Evolutionary conservation across 2,888 invertebrate genomes (phyloP).

Genomic region (Ormyrus labotus): DNA sequence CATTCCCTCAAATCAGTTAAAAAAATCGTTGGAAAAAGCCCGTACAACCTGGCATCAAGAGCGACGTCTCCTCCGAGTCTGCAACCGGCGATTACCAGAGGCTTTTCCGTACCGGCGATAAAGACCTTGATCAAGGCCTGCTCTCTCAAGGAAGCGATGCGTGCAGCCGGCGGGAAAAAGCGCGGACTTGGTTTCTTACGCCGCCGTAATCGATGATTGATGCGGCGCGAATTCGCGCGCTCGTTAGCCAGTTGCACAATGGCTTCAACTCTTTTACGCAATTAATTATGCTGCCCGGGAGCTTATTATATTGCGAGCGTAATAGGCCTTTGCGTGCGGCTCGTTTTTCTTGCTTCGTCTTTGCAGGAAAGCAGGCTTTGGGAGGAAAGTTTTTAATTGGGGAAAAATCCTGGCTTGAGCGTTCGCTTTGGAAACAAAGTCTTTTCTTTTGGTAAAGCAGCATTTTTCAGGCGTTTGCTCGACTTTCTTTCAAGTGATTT

Average conservation of each 20-base stretch:
- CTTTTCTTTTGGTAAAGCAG: too few species aligned
- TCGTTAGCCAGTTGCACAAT: not conserved
- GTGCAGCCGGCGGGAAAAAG: not conserved
- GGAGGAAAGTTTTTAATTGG: not conserved
- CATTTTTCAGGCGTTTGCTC: too few species aligned
- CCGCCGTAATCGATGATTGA: conserved; percentile 11
- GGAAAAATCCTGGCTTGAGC: too few species aligned
- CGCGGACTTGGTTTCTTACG: not conserved
- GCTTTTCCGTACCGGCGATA: not conserved
- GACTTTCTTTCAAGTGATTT: too few species aligned
- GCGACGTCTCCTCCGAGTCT: too few species aligned
- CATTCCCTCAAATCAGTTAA: too few species aligned
- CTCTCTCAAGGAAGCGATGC: conserved; percentile 20
- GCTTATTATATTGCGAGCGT: too few species aligned
- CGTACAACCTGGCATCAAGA: too few species aligned
- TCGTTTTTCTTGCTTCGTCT: not conserved
- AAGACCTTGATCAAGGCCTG: conserved; percentile 36
- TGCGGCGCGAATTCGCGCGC: not conserved
- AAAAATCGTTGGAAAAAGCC: too few species aligned
- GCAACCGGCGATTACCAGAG: too few species aligned
- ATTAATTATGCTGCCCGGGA: not conserved
- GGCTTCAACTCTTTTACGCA: not conserved
- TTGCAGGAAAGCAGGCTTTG: not conserved
- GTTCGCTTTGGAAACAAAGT: too few species aligned
- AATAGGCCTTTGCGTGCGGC: too few species aligned